Evolutionary conservation across 2,113 vertebrate species (phyloP).

Genomic region (Panthera uncia): DNA sequence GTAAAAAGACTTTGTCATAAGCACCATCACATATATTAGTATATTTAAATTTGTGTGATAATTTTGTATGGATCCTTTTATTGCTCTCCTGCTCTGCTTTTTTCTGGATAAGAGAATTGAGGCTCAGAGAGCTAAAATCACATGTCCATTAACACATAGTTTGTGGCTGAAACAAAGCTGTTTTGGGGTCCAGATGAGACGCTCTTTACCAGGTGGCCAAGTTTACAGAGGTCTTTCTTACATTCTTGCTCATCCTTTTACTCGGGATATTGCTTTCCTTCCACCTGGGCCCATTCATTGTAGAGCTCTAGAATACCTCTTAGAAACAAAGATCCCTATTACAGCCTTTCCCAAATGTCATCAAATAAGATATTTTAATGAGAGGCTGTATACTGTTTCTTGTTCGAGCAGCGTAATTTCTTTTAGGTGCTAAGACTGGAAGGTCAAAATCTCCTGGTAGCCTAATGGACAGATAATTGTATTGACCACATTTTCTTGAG

Average conservation of each 20-base stretch:
- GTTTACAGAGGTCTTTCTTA: background rate
- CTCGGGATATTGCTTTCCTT: background rate
- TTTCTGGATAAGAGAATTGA: background rate
- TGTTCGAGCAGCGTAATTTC: background rate
- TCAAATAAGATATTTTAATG: background rate
- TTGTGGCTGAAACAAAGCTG: background rate
- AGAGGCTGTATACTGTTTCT: background rate
- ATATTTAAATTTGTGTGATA: background rate
- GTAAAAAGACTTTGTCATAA: background rate
- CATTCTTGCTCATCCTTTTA: background rate
- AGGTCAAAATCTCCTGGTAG: background rate
- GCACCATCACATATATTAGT: background rate
- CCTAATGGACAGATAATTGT: background rate
- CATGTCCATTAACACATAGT: background rate
- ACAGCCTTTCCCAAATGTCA: background rate
- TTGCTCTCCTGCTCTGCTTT: background rate
- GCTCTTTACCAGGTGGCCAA: background rate
- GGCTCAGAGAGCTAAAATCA: background rate
- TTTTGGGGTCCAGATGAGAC: background rate
- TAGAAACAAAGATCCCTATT: background rate
- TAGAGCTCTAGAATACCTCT: background rate
- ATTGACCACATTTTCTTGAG: background rate
- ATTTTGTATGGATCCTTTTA: background rate
- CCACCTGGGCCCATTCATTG: background rate
- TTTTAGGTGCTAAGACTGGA: background rate